Evolutionary conservation across 2,888 invertebrate species (phyloP), one percentile per base, ranked within the genome.

Genomic region (Platycheirus albimanus): DNA sequence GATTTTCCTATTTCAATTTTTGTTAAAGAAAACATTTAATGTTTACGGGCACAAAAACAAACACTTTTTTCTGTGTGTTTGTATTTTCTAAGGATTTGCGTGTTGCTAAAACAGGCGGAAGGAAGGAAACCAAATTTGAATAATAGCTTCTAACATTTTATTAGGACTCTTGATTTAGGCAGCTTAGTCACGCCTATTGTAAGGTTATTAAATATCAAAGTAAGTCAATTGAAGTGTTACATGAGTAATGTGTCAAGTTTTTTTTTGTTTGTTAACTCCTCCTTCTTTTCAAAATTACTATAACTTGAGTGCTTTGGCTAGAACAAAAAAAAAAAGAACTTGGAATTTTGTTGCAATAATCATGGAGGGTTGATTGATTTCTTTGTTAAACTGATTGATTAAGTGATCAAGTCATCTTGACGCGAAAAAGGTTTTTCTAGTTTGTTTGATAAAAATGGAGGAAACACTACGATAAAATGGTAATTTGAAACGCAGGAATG

Each of bases 51-150:
- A 41, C 1, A 19, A 30, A 30, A 45, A 43, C 10, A 41, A 28
- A 43, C 15, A 43, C 19, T 8, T 61, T 61, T 41, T 45, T 17
- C 24, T 36, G 5, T 20, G 10, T 19, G 8, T 30, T 30, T 2
- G 5, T 0, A 24, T 28, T 0, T 38, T 41, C 41, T 41, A 51
- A 28, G 58, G 15, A 45, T 61, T 61, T 45, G 61, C 61, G 61
- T 61, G 61, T 45, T 43, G 43, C 30, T 61, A 30, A 61, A 61
- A 45, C 19, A 15, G 45, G 45, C 45, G 43, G 61, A 61, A 61
- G 61, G 61, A 61, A 61, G 61, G 61, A 61, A 61, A 61, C 45
- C 11, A 45, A 61, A 61, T 61, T 61, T 61, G 61, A 61, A 61
- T 61, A 61, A 61, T 61, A 61, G 61, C 30, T 61, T 61, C 30